phyloP scores from a whole-genome alignment of 2,113 vertebrate species.

The Xiphorhynchus elegans region DNA sequence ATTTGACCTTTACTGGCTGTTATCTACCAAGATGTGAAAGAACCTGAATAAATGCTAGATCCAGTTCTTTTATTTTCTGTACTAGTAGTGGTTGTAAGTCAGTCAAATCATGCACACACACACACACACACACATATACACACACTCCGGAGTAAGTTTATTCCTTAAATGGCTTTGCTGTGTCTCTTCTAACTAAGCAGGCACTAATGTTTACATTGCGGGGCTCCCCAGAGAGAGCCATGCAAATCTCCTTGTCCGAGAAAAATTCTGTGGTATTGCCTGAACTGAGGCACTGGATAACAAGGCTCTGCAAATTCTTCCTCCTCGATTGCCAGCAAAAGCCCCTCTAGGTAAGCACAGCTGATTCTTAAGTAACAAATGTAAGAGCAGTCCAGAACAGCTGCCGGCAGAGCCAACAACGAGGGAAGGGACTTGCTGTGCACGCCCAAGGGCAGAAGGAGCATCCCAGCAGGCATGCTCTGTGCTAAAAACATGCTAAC shows the following conservation, averaged over 20 bases:
- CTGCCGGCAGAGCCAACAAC: background rate
- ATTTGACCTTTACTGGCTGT: background rate
- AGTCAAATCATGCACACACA: background rate
- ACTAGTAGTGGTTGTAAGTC: background rate
- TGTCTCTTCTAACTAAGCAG: background rate
- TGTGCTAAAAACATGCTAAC: background rate
- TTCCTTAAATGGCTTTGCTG: background rate
- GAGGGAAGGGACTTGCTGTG: background rate
- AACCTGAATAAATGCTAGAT: background rate
- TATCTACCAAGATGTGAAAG: background rate
- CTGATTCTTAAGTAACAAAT: background rate
- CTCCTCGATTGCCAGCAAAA: background rate
- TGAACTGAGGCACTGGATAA: background rate
- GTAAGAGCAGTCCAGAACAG: background rate
- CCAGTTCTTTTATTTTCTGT: background rate
- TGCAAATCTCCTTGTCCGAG: background rate
- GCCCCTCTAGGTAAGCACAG: background rate
- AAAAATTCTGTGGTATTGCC: background rate
- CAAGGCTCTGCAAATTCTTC: background rate
- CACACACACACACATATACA: too few species aligned
- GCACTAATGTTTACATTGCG: background rate
- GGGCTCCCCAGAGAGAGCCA: background rate
- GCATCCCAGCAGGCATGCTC: background rate
- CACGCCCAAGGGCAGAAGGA: rapidly evolving
- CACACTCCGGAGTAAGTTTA: background rate